phyloP scores from a whole-genome alignment of 2,797 vertebrate species.

The Falco columbarius region DNA sequence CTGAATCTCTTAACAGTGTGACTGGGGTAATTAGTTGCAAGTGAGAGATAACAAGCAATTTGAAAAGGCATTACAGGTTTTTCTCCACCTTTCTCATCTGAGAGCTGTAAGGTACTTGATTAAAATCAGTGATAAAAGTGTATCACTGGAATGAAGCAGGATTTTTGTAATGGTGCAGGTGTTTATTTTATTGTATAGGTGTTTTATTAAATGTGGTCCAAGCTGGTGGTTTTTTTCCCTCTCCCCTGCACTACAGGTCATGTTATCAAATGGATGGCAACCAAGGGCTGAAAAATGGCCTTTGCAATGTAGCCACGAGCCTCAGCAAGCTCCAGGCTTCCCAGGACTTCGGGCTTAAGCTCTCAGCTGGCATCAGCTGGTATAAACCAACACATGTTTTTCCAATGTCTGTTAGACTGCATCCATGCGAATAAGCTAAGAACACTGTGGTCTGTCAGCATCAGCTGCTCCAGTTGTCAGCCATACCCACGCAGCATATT shows the following conservation, averaged over 20 bases:
- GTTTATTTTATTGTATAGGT: neutral
- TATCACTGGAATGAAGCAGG: neutral
- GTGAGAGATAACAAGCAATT: slow-evolving; percentile 63
- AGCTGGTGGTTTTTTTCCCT: neutral
- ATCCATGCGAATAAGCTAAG: rapidly evolving
- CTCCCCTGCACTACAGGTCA: neutral
- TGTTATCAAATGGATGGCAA: neutral
- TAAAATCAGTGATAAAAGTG: neutral
- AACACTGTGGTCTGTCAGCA: rapidly evolving
- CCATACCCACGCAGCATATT: neutral
- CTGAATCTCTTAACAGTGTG: neutral
- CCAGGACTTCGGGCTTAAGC: neutral
- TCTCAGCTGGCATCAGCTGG: neutral
- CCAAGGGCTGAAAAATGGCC: neutral
- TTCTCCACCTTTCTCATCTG: slow-evolving; percentile 26
- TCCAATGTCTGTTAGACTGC: rapidly evolving
- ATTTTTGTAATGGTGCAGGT: neutral
- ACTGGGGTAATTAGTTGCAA: slow-evolving; percentile 64
- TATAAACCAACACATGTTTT: rapidly evolving
- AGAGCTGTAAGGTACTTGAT: slow-evolving; percentile 34
- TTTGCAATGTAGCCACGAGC: neutral
- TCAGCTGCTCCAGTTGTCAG: neutral
- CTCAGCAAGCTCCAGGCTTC: neutral
- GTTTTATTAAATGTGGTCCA: neutral
- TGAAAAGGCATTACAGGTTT: slow-evolving; percentile 47